Percentiles rank a stretch among this genome's conserved stretches.
These are phyloP conservation scores for Acronicta leporina DNA, from an alignment of 2,888 invertebrate species.

Conservation along the genomic window DNA sequence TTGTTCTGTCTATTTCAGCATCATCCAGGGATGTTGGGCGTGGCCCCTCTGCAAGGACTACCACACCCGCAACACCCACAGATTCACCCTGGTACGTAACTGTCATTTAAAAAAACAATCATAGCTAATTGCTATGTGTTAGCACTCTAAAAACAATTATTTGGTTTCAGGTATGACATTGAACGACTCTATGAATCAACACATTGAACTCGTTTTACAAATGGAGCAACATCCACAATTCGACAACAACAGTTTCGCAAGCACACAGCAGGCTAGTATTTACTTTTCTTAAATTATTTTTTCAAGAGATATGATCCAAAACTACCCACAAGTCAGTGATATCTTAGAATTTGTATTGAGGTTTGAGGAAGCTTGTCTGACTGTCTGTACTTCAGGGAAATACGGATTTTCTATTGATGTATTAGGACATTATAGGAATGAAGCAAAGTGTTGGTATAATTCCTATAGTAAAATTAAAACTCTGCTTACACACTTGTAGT, in stretches of 20 bases:
- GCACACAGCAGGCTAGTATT: constrained; percentile 80
- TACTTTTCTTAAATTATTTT: constrained; percentile 24
- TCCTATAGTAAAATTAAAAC: too few species aligned
- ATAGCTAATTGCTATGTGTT: neutral
- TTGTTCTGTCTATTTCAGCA: constrained; percentile 75
- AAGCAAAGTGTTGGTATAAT: too few species aligned
- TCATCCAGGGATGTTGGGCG: constrained; percentile 87
- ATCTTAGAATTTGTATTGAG: too few species aligned
- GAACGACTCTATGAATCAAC: constrained; percentile 88
- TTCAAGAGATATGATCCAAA: neutral
- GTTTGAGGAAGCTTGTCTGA: too few species aligned
- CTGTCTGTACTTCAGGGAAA: too few species aligned
- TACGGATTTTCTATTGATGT: too few species aligned
- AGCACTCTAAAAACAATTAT: constrained; percentile 11
- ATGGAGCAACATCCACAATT: constrained; percentile 88
- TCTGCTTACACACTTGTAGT: too few species aligned
- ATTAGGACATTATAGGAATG: too few species aligned
- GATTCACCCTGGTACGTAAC: constrained; percentile 82
- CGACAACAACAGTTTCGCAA: constrained; percentile 86
- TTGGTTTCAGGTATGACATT: constrained; percentile 83
- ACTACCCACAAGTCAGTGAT: too few species aligned
- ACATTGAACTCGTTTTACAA: constrained; percentile 87
- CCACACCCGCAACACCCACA: constrained; percentile 89
- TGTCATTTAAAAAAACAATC: neutral
- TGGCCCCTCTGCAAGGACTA: constrained; percentile 83